A percentile compares a stretch with the other conserved stretches of the same genome.
These are phyloP conservation scores for Stenotaenia linearis DNA, from an alignment of 2,888 invertebrate species.

Conservation along the genomic window DNA sequence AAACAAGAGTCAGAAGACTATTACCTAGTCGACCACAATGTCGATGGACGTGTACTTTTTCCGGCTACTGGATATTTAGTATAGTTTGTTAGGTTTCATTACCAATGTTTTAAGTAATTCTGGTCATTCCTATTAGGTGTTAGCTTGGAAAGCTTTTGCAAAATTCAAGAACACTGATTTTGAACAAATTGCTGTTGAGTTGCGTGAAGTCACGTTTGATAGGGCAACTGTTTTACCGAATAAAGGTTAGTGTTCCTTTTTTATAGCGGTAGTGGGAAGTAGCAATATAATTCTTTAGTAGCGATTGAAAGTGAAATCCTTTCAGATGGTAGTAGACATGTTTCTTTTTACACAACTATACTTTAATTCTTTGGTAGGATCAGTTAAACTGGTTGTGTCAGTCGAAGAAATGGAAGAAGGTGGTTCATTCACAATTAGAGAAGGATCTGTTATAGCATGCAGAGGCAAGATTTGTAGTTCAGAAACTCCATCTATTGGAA, in stretches of 20 bases:
- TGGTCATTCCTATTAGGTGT: constrained; percentile 53
- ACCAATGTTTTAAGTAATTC: not conserved
- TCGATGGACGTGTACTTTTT: constrained; percentile 82
- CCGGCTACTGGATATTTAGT: constrained; percentile 81
- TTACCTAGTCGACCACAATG: constrained; percentile 67
- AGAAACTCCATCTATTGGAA: not conserved
- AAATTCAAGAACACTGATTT: constrained; percentile 67
- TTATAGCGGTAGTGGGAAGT: not conserved
- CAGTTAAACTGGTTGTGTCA: no score
- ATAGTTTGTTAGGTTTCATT: constrained; percentile 39
- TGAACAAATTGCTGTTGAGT: constrained; percentile 72
- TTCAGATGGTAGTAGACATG: no score
- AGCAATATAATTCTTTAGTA: not conserved
- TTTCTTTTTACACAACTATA: no score
- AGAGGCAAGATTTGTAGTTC: not conserved
- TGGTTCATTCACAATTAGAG: no score
- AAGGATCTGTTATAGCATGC: no score
- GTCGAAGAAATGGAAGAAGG: no score
- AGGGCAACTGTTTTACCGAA: constrained; percentile 89
- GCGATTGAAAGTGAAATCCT: no score
- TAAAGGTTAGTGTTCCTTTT: constrained; percentile 52
- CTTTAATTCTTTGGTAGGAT: no score
- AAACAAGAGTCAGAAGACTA: constrained; percentile 41
- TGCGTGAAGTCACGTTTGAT: constrained; percentile 84
- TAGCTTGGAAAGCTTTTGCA: constrained; percentile 81